These are phyloP conservation scores for Drosophila colorata DNA, from an alignment of 2,888 invertebrate species.

Conservation along the genomic window DNA sequence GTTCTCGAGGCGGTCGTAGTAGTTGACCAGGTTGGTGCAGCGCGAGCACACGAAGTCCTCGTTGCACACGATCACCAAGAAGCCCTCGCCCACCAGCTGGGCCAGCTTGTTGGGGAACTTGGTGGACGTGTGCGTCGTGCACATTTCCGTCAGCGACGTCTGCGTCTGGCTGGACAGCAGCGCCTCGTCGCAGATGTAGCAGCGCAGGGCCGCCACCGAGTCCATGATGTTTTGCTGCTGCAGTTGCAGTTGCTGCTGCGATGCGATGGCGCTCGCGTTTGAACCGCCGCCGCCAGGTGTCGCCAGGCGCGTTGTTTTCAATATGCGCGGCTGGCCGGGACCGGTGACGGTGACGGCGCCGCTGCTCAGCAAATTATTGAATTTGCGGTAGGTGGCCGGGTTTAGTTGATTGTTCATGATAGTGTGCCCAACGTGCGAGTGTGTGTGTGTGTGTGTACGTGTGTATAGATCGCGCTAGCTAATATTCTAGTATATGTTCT, in stretches of 20 bases:
- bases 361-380: slow-evolving; percentile 85
- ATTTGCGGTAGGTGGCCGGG: slow-evolving; percentile 84
- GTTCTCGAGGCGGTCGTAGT: slow-evolving; percentile 85
- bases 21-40: slow-evolving; percentile 85
- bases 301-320: slow-evolving; percentile 74
- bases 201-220: slow-evolving; percentile 71
- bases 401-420: slow-evolving; percentile 84
- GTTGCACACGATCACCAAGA: slow-evolving; percentile 85
- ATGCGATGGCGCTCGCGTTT: slow-evolving; percentile 57
- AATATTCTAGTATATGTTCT: slow-evolving; percentile 47
- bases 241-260: slow-evolving; percentile 29
- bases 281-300: slow-evolving; percentile 49
- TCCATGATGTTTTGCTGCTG: slow-evolving; percentile 59
- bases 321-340: slow-evolving; percentile 84
- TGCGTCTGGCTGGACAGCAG: slow-evolving; percentile 78
- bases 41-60: slow-evolving; percentile 86
- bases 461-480: slow-evolving; percentile 41
- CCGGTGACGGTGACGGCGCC: slow-evolving; percentile 85
- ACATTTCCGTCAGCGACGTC: slow-evolving; percentile 83
- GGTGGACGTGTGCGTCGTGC: slow-evolving; percentile 85
- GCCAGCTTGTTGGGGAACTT: slow-evolving; percentile 86
- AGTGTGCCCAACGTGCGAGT: slow-evolving; percentile 16
- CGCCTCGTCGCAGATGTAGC: slow-evolving; percentile 85
- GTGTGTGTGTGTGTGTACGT: slow-evolving; percentile 8
- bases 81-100: slow-evolving; percentile 86